Conservation (phyloP, 2,113 vertebrate genomes). For the Myrmecobius fasciatus region DNA sequence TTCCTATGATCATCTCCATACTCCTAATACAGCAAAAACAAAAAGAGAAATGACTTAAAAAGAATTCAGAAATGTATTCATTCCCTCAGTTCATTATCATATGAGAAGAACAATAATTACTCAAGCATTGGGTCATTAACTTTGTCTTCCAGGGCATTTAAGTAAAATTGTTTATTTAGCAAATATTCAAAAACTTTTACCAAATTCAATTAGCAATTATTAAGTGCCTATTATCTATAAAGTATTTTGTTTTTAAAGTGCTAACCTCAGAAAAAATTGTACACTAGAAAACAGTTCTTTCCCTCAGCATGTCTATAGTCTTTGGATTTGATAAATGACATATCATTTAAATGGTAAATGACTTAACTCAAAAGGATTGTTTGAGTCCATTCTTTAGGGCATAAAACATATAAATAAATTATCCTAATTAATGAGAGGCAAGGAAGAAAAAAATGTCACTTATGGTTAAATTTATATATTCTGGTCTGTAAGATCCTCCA, state of each 20-base stretch:
- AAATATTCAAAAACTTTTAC: background rate
- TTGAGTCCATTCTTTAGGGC: background rate
- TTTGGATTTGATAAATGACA: background rate
- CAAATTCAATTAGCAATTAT: background rate
- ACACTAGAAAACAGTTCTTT: background rate
- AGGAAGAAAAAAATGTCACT: background rate
- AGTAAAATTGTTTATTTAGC: background rate
- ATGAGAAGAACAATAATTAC: background rate
- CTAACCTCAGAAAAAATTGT: background rate
- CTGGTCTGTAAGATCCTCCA: background rate
- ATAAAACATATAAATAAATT: background rate
- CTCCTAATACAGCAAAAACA: background rate
- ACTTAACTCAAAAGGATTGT: background rate
- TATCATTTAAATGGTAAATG: background rate
- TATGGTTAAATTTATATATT: background rate
- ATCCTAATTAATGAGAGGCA: background rate
- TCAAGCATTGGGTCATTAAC: background rate
- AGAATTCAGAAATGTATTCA: background rate
- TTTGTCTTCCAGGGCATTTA: background rate
- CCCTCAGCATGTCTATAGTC: background rate
- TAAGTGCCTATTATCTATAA: background rate
- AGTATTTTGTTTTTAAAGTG: background rate
- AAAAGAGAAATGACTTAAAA: background rate
- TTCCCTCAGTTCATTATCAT: background rate
- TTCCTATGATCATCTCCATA: background rate